Evolutionary conservation across 2,113 vertebrate genomes (phyloP), one percentile per base, ranked within the genome.

Genomic region (Cromileptes altivelis): DNA sequence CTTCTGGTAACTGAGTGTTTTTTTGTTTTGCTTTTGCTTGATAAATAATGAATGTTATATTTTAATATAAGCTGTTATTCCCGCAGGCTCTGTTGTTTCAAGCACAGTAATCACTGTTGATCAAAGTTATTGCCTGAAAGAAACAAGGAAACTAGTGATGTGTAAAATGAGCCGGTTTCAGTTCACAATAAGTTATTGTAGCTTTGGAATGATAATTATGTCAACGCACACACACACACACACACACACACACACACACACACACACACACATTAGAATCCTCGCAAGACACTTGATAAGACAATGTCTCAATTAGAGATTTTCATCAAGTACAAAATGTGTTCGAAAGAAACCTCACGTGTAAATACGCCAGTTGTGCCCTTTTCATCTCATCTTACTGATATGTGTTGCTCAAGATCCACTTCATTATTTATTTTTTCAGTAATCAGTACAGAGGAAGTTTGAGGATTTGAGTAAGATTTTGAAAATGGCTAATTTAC

Each of bases 151-250:
- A 62, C 50, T 8, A 58, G 68, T 52, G 75, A 73, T 65, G 86
- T 61, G 15, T 83, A 37, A 87, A 89, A 80, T 80, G 53, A 78
- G 47, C 30, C 49, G 19, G 10, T 84, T 82, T 84, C 61, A 79
- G 33, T 49, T 64, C 47, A 68, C 57, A 83, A 79, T 58, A 50
- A 76, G 37, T 63, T 78, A 60, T 58, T 87, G 67, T 68, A 15
- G 70, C 77, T 80, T 64, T 18, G 19, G 56, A 80, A 73, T 60
- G 67, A 71, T 73, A 42, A 56, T 76, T 58, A 82, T 77, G 63
- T 76, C 37, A 10, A 62, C n/a, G 72, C 70, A 81, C 57, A 72
- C 42, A 49, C 49, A 68, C 57, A 30, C 19, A 27, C 15, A 53
- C 17, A 61, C 15, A 67, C 30, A 75, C 65, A 81, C 57, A 71